Base-by-base conservation (phyloP, 2,797 vertebrate species). In the Cyprinella venusta region DNA sequence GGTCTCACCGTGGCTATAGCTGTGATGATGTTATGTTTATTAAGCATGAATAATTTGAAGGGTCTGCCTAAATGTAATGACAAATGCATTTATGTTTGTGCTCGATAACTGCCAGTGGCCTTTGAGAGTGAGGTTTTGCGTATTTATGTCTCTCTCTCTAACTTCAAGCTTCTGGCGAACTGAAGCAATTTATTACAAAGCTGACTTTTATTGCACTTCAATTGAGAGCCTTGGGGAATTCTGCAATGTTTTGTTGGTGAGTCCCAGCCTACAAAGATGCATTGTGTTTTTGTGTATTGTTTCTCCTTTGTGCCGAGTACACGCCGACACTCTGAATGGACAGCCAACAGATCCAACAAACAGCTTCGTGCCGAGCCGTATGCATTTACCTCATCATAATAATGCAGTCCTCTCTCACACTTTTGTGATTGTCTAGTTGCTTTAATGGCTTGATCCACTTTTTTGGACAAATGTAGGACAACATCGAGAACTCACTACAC, bases 111-210 rank as follows among this genome's bases (percentile, higher is more conserved):
- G 48, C 69, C 26, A 50, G 69, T 54, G 50, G 26, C 59, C 50
- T 78, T 82, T 65, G 18, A 79, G 26, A 76, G 80, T 76, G 45
- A 36, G 6, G 16, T 24, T 67, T 83, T 0, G 4, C 4, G 19
- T 40, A 65, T 40, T 82, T 40, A 33, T 84, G 54, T 52, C 52
- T 81, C 16, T 33, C 79, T 70, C 33, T 33, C 54, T 26, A 69
- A 56, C 59, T 69, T 76, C 26, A 56, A 80, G 83, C 70, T 26
- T 38, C 65, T 80, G 76, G 84, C 21, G 24, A 67, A 79, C 80
- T 68, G 59, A 30, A 59, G 68, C 80, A 82, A 86, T 86, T 83
- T 82, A 86, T 86, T 79, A 83, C 84, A 86, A 77, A 79, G 80
- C 80, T 79, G 80, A 79, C 59, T 79, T 79, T 79, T 79, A 75